phyloP scores from a whole-genome alignment of 2,888 invertebrate genomes.

The Drosophila helvetica region DNA sequence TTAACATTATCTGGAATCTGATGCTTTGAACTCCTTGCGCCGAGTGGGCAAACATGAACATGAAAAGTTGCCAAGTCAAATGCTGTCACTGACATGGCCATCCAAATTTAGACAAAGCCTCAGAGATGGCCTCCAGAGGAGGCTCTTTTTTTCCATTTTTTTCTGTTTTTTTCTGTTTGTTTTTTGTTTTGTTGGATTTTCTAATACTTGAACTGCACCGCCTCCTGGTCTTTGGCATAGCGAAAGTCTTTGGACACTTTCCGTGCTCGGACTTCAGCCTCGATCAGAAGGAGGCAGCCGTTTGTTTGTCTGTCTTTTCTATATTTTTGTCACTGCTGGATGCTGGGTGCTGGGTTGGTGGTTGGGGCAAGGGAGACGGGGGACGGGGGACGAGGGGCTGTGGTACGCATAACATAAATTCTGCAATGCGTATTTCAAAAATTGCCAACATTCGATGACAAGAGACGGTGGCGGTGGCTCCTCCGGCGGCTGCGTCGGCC shows the following conservation, averaged over 20 bases:
- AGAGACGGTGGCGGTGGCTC: slow-evolving; percentile 25
- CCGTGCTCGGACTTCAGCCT: slow-evolving; percentile 43
- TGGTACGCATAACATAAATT: slow-evolving; percentile 78
- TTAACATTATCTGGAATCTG: slow-evolving; percentile 72
- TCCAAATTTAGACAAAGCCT: slow-evolving; percentile 78
- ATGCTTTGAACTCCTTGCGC: slow-evolving; percentile 72
- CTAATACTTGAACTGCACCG: slow-evolving; percentile 11
- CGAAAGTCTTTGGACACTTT: slow-evolving; percentile 76
- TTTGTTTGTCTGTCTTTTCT: slow-evolving; percentile 40
- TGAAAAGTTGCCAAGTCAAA: slow-evolving; percentile 68
- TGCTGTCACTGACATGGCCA: slow-evolving; percentile 75
- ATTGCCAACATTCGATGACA: slow-evolving; percentile 65
- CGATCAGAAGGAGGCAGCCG: slow-evolving; percentile 32
- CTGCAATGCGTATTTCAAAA: slow-evolving; percentile 77
- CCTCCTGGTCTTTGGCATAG: slow-evolving; percentile 46
- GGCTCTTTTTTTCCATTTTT: slow-evolving; percentile 23
- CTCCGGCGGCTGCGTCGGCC: background rate
- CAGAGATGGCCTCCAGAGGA: slow-evolving; percentile 69
- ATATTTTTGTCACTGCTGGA: slow-evolving; percentile 52
- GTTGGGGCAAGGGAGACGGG: background rate
- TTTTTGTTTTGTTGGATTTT: slow-evolving; percentile 19
- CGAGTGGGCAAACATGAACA: slow-evolving; percentile 62
- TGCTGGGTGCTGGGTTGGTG: slow-evolving; percentile 14
- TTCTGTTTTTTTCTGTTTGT: background rate
- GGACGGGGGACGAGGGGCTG: slow-evolving; percentile 19